Conservation (phyloP, 2,797 vertebrate genomes). For the Gorsachius magnificus region DNA sequence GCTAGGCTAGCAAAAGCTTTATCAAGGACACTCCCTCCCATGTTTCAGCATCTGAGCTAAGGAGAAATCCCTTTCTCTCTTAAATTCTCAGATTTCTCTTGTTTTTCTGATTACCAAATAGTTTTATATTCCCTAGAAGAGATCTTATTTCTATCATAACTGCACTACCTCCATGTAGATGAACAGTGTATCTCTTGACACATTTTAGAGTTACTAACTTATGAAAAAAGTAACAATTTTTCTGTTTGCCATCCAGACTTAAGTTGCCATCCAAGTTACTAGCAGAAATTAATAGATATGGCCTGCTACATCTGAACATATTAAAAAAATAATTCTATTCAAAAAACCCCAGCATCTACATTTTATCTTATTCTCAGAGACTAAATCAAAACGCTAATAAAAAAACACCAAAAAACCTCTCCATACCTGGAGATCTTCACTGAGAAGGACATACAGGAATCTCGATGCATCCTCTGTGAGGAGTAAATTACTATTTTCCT, state of each 20-base stretch:
- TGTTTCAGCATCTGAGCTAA: neutral
- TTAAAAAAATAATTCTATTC: neutral
- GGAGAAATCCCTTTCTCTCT: neutral
- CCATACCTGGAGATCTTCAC: neutral
- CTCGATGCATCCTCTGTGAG: neutral
- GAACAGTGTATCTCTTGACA: neutral
- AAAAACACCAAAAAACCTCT: neutral
- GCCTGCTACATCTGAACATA: neutral
- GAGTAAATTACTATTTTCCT: neutral
- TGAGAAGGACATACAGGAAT: neutral
- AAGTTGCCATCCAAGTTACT: neutral
- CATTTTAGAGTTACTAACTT: neutral
- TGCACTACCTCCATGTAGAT: neutral
- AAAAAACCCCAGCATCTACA: neutral
- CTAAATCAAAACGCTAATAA: neutral
- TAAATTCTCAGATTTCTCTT: neutral
- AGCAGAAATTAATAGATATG: neutral
- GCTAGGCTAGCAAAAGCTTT: neutral
- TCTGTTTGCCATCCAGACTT: neutral
- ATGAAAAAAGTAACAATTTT: neutral
- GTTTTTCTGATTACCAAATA: neutral
- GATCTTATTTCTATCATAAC: neutral
- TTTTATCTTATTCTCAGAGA: neutral
- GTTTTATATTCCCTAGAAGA: neutral
- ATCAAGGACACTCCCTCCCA: neutral